Percentiles rank a stretch among this genome's conserved stretches.
Evolutionary conservation across 1,140 invertebrate species (phyloP).

Genomic region (Anagrus nilaparvatae): DNA sequence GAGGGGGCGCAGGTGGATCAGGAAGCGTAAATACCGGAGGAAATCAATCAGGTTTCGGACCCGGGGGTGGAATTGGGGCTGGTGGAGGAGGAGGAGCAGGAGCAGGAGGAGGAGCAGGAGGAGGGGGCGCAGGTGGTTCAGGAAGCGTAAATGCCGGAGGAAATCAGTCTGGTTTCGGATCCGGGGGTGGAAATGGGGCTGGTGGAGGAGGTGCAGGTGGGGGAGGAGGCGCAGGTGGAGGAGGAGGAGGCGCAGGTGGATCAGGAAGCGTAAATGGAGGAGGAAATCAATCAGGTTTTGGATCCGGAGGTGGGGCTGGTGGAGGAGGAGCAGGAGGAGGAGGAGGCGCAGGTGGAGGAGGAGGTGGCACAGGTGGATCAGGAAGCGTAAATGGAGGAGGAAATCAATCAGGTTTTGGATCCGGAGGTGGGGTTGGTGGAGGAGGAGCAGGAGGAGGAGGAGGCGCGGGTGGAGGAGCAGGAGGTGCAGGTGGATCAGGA

Average conservation of each 20-base stretch:
- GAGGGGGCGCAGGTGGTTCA: not conserved
- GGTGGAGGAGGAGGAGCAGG: conserved; percentile 21
- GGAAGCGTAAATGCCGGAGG: not conserved
- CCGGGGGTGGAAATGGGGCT: conserved; percentile 15
- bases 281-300: too few relatives aligned
- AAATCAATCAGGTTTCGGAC: too few relatives aligned
- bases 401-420: too few relatives aligned
- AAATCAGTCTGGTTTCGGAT: too few relatives aligned
- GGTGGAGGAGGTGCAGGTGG: conserved; percentile 21
- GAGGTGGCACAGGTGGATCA: too few relatives aligned
- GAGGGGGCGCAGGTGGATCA: too few relatives aligned
- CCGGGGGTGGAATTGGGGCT: conserved; percentile 16
- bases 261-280: not conserved
- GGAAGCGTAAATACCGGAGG: too few relatives aligned
- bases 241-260: not conserved
- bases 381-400: too few relatives aligned
- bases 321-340: conserved; percentile 20
- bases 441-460: conserved; percentile 21
- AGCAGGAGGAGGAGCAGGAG: not conserved
- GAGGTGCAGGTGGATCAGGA: not conserved
- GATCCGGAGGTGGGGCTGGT: conserved; percentile 17
- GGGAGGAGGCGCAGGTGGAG: not conserved
- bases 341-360: conserved; percentile 9
- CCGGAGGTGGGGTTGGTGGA: conserved; percentile 16
- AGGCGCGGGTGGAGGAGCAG: conserved; percentile 1